Conservation (phyloP, 1,140 invertebrate genomes). For the Xylocopa sonorina region DNA sequence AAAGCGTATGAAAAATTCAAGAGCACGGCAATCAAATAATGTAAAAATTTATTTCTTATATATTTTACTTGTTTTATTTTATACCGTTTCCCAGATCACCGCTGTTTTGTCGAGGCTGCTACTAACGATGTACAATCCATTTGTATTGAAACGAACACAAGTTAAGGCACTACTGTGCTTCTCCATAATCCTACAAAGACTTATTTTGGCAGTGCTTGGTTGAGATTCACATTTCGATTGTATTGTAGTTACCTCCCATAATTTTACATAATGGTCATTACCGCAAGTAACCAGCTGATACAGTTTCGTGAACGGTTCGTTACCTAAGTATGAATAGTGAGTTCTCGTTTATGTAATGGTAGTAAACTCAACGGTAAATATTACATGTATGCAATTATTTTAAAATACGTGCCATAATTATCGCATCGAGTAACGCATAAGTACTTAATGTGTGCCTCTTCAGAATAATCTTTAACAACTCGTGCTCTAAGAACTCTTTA, state of each 20-base stretch:
- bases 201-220: conserved; percentile 65
- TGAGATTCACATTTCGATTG: conserved; percentile 68
- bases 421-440: too few relatives aligned
- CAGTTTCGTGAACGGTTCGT: conserved; percentile 77
- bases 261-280: conserved; percentile 88
- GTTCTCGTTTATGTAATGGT: not conserved
- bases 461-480: not conserved
- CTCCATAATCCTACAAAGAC: conserved; percentile 69
- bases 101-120: conserved; percentile 87
- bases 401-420: too few relatives aligned
- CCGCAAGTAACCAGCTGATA: conserved; percentile 87
- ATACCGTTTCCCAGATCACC: conserved; percentile 86
- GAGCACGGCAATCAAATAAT: not conserved
- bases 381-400: too few relatives aligned
- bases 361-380: too few relatives aligned
- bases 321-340: conserved; percentile 69
- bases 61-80: not conserved
- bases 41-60: too few relatives aligned
- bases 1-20: not conserved
- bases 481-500: not conserved
- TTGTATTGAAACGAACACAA: conserved; percentile 84
- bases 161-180: conserved; percentile 83
- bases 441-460: too few relatives aligned
- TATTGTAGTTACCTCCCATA: conserved; percentile 85
- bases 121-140: conserved; percentile 85